A percentile compares a stretch with the other conserved stretches of the same genome.
These are phyloP conservation scores for Acromyrmex charruanus DNA, from an alignment of 1,140 invertebrate genomes.

Conservation along the genomic window DNA sequence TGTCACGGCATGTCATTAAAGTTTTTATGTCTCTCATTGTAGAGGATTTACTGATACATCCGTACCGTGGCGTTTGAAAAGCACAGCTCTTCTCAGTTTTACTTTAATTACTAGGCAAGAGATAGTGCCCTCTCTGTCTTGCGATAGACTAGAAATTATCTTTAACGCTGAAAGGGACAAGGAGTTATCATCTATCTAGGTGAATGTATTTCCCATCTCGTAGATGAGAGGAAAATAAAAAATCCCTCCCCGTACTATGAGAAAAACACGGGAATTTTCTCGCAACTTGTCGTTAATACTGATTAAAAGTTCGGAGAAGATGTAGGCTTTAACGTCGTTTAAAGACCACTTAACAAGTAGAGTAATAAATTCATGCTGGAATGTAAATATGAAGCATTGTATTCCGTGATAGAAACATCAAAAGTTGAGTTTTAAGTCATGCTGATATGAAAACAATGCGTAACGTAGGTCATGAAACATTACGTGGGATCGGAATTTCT, in stretches of 20 bases:
- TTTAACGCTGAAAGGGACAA: conserved; percentile 24
- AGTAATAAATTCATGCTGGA: background rate
- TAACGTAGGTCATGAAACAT: conserved; percentile 14
- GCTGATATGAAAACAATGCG: conserved; percentile 3
- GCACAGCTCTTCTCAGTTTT: background rate
- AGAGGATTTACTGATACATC: background rate
- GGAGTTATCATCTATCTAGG: background rate
- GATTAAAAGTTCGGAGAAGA: conserved; percentile 26
- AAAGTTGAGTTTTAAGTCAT: conserved; percentile 11
- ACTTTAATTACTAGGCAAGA: conserved; percentile 38
- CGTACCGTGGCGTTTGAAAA: background rate
- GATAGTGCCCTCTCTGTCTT: background rate
- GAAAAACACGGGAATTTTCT: conserved; percentile 12
- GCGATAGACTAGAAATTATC: conserved; percentile 54
- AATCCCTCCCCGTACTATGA: conserved; percentile 8
- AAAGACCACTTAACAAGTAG: conserved; percentile 22
- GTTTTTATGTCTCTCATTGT: conserved; percentile 57
- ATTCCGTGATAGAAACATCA: background rate
- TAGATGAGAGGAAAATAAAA: conserved; percentile 46
- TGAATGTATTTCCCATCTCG: conserved; percentile 41
- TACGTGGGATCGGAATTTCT: conserved; percentile 31
- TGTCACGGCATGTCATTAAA: conserved; percentile 51
- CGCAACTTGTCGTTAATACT: conserved; percentile 20
- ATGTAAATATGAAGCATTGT: conserved; percentile 6
- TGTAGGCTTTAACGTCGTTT: background rate